Evolutionary conservation across 2,888 invertebrate genomes (phyloP), one percentile per base, ranked within the genome.

Genomic region (Trissolcus japonicus): DNA sequence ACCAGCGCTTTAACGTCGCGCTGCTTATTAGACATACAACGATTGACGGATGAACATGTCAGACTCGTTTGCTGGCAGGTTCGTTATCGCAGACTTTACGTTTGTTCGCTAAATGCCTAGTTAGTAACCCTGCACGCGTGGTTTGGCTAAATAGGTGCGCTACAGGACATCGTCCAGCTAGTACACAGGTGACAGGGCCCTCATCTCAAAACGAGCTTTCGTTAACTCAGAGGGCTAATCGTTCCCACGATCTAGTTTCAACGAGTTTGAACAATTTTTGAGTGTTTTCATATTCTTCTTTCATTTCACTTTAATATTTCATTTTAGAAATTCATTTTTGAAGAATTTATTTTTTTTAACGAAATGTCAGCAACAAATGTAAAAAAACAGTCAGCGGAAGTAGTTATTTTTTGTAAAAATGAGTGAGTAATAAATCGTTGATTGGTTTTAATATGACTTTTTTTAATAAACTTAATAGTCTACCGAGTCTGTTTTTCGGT

Each of bases 11-110:
- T 7, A 51, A 51, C 19, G 35, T 4, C 21, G 50, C 72, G 62
- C 29, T 11, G 48, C 62, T 73, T 73, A 77, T 73, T 73, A 73
- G 51, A 14, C 57, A 25, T 62, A 35, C 63, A 69, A 67, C 59
- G 57, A 67, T 69, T 14, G 14, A 16, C 50, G 54, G 61, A 67
- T 54, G 75, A 73, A 82, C 83, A 65, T 80, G 83, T 83, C 82
- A 78, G 77, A 80, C 81, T 77, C 78, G 81, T 72, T 82, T 82
- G 81, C 83, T 81, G 83, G 83, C 83, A 85, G 50, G 85, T 84
- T 87, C 87, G 85, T 87, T 88, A 88, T 86, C 85, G 85, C 79
- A 80, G 76, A 78, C 61, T 81, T 82, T 83, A 9, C 9, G 35
- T 86, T 86, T 84, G 86, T 83, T 19, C 9, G 80, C 80, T 80